These are phyloP conservation scores for Polymixis lichenea DNA, from an alignment of 2,888 invertebrate genomes.

Conservation along the genomic window DNA sequence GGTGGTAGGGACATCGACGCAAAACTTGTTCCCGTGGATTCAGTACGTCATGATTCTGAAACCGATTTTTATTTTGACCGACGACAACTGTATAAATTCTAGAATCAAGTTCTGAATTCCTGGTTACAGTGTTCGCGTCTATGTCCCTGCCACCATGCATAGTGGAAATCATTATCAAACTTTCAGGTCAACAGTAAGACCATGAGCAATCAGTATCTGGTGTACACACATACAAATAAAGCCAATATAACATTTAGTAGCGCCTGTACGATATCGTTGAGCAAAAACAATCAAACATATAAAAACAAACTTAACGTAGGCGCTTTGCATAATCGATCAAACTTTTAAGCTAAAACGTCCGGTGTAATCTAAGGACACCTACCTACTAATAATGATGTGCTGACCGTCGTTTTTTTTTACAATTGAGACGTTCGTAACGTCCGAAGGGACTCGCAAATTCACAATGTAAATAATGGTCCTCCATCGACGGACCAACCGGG, in stretches of 20 bases:
- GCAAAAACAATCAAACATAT: conserved; percentile 18
- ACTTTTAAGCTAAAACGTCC: too few relatives aligned
- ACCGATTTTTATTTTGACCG: too few relatives aligned
- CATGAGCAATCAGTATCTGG: neutral
- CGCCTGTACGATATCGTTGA: conserved; percentile 15
- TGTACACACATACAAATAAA: neutral
- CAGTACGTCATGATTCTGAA: too few relatives aligned
- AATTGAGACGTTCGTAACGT: neutral
- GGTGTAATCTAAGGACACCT: too few relatives aligned
- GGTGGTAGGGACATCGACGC: too few relatives aligned
- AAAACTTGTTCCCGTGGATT: too few relatives aligned
- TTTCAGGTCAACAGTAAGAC: neutral
- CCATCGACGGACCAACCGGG: neutral
- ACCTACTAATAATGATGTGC: too few relatives aligned
- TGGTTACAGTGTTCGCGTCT: too few relatives aligned
- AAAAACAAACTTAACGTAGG: neutral
- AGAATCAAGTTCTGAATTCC: too few relatives aligned
- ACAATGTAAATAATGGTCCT: neutral
- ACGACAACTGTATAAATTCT: too few relatives aligned
- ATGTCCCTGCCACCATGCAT: too few relatives aligned
- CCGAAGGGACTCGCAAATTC: neutral
- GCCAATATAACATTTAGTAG: neutral
- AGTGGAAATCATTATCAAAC: neutral
- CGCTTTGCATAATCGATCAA: too few relatives aligned
- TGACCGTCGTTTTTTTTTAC: neutral